phyloP scores from a whole-genome alignment of 2,888 invertebrate genomes.

The Chloromyia formosa region DNA sequence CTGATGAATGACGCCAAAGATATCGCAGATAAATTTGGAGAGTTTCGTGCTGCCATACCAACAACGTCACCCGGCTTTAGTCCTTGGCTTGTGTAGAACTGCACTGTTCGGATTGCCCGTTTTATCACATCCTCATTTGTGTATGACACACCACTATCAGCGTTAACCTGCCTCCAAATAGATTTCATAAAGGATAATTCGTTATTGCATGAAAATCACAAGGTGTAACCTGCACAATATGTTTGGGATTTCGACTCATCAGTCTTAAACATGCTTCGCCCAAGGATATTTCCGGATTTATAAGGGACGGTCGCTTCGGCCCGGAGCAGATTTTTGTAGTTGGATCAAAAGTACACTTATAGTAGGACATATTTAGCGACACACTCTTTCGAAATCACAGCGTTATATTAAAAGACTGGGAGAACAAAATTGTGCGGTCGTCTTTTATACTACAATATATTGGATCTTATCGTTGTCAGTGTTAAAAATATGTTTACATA shows the following conservation, averaged over 20 bases:
- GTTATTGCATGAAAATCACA: background rate
- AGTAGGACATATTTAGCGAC: too few species aligned
- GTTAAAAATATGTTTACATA: too few species aligned
- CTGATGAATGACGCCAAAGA: constrained; percentile 58
- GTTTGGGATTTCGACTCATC: background rate
- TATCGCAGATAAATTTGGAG: constrained; percentile 58
- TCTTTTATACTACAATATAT: too few species aligned
- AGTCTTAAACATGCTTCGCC: background rate
- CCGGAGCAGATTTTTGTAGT: background rate
- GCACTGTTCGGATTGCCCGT: constrained; percentile 38
- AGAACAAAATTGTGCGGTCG: too few species aligned
- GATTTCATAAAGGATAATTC: background rate
- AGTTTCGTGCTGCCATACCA: constrained; percentile 58
- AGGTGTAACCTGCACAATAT: background rate
- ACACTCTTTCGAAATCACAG: too few species aligned
- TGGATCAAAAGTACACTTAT: background rate
- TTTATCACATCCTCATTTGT: constrained; percentile 58
- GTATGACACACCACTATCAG: constrained; percentile 56
- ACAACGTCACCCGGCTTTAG: constrained; percentile 59
- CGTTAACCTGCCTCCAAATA: constrained; percentile 55
- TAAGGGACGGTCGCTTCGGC: background rate
- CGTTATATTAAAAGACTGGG: too few species aligned
- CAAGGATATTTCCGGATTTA: background rate
- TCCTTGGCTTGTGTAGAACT: constrained; percentile 45
- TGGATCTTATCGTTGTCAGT: too few species aligned